Conservation (phyloP, 2,888 invertebrate genomes). For the Lepas anatifera region DNA sequence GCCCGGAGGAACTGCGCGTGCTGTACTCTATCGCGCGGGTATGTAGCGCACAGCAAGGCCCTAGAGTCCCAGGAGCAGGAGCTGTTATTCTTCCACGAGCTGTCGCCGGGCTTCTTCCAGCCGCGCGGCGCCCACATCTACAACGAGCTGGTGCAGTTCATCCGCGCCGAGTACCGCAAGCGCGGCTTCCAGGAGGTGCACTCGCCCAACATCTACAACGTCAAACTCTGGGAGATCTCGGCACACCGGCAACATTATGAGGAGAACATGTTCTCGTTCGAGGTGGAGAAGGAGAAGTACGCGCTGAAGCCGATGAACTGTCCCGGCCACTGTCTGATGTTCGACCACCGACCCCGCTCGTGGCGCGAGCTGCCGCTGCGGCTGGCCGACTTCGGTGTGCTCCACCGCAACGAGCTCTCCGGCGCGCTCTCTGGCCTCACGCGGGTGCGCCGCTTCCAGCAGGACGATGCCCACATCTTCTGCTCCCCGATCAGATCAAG, state of each 20-base stretch:
- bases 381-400: constrained; percentile 93
- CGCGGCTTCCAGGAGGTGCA: constrained; percentile 92
- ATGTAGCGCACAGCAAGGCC: too few species aligned
- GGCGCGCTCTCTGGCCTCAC: constrained; percentile 95
- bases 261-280: constrained; percentile 94
- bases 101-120: constrained; percentile 97
- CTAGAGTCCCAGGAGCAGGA: constrained; percentile 93
- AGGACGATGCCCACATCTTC: constrained; percentile 99
- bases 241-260: constrained; percentile 97
- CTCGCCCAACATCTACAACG: constrained; percentile 90
- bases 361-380: constrained; percentile 93
- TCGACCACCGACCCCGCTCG: constrained; percentile 60
- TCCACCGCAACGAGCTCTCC: constrained; percentile 89
- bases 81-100: constrained; percentile 94
- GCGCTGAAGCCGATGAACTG: constrained; percentile 99
- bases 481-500: constrained; percentile 77
- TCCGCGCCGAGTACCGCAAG: constrained; percentile 68
- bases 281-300: constrained; percentile 89
- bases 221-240: constrained; percentile 91
- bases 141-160: constrained; percentile 79
- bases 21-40: background rate
- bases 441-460: constrained; percentile 92
- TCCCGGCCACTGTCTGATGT: constrained; percentile 91
- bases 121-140: constrained; percentile 95
- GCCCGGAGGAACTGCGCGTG: background rate